phyloP scores from a whole-genome alignment of 2,888 invertebrate genomes.

The Tetropium fuscum region DNA sequence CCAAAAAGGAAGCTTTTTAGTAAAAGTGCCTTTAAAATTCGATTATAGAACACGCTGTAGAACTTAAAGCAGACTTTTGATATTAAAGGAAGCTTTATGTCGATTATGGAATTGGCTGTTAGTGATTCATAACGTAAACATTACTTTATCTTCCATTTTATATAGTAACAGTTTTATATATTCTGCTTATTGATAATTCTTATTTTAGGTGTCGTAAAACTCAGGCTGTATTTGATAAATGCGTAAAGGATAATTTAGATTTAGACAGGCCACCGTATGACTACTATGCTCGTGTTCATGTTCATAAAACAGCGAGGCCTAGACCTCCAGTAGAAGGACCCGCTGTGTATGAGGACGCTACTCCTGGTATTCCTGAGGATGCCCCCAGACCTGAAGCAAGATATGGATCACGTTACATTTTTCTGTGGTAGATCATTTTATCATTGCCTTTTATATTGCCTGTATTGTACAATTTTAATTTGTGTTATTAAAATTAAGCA shows the following conservation, averaged over 20 bases:
- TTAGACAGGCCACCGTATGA: slow-evolving; percentile 85
- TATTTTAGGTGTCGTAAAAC: slow-evolving; percentile 85
- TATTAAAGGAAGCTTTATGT: too few species aligned
- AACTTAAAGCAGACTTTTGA: too few species aligned
- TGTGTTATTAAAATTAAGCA: slow-evolving; percentile 12
- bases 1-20: too few species aligned
- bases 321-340: slow-evolving; percentile 73
- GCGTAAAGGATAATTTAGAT: slow-evolving; percentile 83
- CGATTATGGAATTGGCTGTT: too few species aligned
- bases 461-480: slow-evolving; percentile 4
- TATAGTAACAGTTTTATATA: too few species aligned
- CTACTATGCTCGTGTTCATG: slow-evolving; percentile 82
- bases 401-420: slow-evolving; percentile 76
- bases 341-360: slow-evolving; percentile 77
- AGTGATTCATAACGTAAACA: too few species aligned
- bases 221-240: slow-evolving; percentile 86
- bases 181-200: too few species aligned
- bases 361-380: slow-evolving; percentile 74
- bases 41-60: too few species aligned
- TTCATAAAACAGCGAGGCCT: slow-evolving; percentile 75
- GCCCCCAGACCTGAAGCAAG: slow-evolving; percentile 74
- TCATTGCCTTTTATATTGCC: slow-evolving; percentile 1
- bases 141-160: too few species aligned
- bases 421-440: slow-evolving; percentile 66
- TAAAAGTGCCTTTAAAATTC: too few species aligned